Evolutionary conservation across 1,140 invertebrate genomes (phyloP).

Genomic region (Hetaerina americana): DNA sequence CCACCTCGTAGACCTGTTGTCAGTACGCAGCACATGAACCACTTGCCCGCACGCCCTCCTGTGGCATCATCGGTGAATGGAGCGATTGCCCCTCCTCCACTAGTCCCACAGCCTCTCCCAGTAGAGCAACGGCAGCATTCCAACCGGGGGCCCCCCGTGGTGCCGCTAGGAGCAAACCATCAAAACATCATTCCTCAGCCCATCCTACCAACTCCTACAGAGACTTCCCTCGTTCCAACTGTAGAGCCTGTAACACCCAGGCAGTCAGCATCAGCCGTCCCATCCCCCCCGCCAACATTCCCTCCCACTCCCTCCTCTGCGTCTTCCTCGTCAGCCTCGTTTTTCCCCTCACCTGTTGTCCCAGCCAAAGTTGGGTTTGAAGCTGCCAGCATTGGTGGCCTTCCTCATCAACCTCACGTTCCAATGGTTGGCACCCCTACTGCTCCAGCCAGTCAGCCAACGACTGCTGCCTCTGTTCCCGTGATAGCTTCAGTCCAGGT

Average conservation of each 20-base stretch:
- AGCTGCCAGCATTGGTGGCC: constrained; percentile 16
- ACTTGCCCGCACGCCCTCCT: background rate
- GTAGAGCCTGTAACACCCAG: constrained; percentile 14
- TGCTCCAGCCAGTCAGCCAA: constrained; percentile 10
- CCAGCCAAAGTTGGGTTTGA: background rate
- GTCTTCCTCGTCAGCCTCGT: constrained; percentile 13
- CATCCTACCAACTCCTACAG: constrained; percentile 12
- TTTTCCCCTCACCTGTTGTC: background rate
- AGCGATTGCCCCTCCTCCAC: background rate
- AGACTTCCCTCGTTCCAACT: constrained; percentile 16
- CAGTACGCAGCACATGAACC: constrained; percentile 20
- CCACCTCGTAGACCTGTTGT: constrained; percentile 16
- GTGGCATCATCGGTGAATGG: background rate
- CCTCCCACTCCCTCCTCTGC: constrained; percentile 16
- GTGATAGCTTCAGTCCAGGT: constrained; percentile 2
- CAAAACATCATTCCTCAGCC: background rate
- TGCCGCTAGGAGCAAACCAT: background rate
- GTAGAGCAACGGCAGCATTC: background rate
- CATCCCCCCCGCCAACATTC: constrained; percentile 15
- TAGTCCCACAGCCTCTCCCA: background rate
- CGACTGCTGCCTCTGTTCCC: constrained; percentile 9
- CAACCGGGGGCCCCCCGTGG: background rate
- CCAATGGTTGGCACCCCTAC: constrained; percentile 18
- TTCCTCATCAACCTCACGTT: constrained; percentile 13
- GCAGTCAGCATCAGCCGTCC: constrained; percentile 9